phyloP scores from a whole-genome alignment of 2,797 vertebrate species.

The Odontamblyopus lacepedii region DNA sequence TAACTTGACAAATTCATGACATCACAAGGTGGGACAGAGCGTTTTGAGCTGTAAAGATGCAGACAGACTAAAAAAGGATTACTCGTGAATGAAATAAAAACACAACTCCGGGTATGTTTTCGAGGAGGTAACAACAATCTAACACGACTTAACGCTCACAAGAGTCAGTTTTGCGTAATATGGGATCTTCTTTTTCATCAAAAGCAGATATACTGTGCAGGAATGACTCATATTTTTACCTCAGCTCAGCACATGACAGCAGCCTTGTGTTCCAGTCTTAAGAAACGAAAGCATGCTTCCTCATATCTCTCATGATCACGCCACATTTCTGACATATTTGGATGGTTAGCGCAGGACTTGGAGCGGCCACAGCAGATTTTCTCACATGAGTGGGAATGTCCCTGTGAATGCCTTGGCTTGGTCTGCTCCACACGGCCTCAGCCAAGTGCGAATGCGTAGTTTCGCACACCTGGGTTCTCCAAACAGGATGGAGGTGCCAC shows the following conservation, averaged over 20 bases:
- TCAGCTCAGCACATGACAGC: not conserved
- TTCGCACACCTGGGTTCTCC: conserved; percentile 46
- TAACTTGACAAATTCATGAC: no score
- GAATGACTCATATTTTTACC: not conserved
- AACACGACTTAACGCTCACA: no score
- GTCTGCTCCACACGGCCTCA: not conserved
- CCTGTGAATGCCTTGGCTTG: conserved; percentile 47
- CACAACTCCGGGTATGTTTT: no score
- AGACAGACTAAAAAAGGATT: no score
- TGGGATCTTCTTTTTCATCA: not conserved
- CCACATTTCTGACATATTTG: conserved; percentile 32
- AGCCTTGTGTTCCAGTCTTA: conserved; percentile 3
- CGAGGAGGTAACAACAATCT: no score
- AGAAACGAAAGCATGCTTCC: conserved; percentile 5
- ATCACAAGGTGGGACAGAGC: no score
- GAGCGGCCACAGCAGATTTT: conserved; percentile 25
- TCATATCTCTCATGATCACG: conserved; percentile 1
- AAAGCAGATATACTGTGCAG: no score
- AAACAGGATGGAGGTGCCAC: not conserved
- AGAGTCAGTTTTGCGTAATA: no score
- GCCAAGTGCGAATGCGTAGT: conserved; percentile 43
- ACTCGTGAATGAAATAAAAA: no score
- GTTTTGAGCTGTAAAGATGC: no score
- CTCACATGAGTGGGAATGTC: conserved; percentile 65
- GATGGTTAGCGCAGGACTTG: conserved; percentile 18